Conservation (phyloP, 2,888 invertebrate species). For the Drosophila cracens region DNA sequence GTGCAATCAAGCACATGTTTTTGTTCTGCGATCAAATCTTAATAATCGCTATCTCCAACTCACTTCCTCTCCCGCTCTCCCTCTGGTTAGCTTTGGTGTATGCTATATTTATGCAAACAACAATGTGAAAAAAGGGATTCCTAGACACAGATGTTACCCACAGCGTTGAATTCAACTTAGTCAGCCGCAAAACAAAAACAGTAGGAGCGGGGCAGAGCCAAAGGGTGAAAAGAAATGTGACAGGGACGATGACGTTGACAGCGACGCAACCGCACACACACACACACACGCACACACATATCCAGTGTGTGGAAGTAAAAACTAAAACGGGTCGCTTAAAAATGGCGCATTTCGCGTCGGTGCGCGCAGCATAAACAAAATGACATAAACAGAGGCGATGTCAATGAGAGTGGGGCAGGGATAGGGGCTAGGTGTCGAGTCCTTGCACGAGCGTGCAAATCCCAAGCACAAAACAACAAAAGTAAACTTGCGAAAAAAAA, state of each 20-base stretch:
- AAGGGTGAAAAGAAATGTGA: background rate
- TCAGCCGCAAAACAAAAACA: conserved; percentile 51
- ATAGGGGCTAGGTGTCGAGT: conserved; percentile 54
- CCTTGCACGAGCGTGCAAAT: conserved; percentile 75
- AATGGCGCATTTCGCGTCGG: conserved; percentile 63
- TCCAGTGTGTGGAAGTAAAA: conserved; percentile 26
- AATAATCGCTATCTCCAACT: conserved; percentile 4
- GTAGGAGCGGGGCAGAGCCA: background rate
- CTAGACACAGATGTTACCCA: conserved; percentile 61
- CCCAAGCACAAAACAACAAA: conserved; percentile 64
- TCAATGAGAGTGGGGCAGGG: conserved; percentile 9
- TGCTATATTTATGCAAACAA: conserved; percentile 50
- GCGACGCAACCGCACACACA: conserved; percentile 17
- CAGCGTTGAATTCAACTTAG: conserved; percentile 62
- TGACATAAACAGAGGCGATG: conserved; percentile 68
- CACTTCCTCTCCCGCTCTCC: too few species aligned
- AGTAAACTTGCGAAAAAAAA: conserved; percentile 57
- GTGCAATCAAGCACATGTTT: conserved; percentile 20
- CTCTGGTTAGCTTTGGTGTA: background rate
- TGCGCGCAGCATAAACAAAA: conserved; percentile 69
- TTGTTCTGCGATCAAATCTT: conserved; percentile 17
- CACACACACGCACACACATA: background rate
- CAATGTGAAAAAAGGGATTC: conserved; percentile 27
- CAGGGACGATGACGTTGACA: conserved; percentile 22
- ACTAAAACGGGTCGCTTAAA: conserved; percentile 59